Base-by-base conservation (phyloP, 2,888 invertebrate species). In the Lysandra coridon region DNA sequence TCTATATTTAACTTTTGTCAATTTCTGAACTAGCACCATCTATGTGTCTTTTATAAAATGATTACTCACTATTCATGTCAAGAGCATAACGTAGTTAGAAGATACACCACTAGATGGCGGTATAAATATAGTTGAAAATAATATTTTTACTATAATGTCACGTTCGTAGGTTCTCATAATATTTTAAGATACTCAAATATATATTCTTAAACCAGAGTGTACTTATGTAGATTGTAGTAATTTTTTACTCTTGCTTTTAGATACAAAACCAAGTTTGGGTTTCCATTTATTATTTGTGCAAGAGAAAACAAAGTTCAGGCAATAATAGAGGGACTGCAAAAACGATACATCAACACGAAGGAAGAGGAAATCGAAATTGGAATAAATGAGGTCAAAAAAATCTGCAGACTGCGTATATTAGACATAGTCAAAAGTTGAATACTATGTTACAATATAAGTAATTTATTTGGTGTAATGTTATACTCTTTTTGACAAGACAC, bases 281-380 rank as follows among this genome's bases (percentile, higher is more conserved):
- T 96, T 85, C 96, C 97, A 1, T 97, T 97, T 86, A 95, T 97
- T 77, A 96, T 96, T 81, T 96, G 96, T 84, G 96, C 95, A 0
- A 92, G 96, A 81, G 95, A 96, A 88, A 96, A 96, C 84, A 96
- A 96, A 86, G 89, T 96, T 12, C 88, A 92, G 78, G 92, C 95
- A 6, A 96, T 97, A 83, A 89, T 96, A 76, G 87, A 92, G 49
- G 95, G 95, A 30, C 90, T 97, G 5, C 90, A 95, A 82, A 84
- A 82, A 1, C 91, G 96, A 64, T 91, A 95, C 80, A 87, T 93
- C 73, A 96, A 96, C 85, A 88, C 91, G 0, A 86, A 85, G 57
- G 93, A 95, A 30, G 87, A 91, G 77, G 97, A 97, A 90, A 89
- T 96, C 2, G 84, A 86, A 2, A 95, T 88, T 73, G 96, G 96